phyloP scores from a whole-genome alignment of 2,797 vertebrate species.

The Enteromius trimaculatus region DNA sequence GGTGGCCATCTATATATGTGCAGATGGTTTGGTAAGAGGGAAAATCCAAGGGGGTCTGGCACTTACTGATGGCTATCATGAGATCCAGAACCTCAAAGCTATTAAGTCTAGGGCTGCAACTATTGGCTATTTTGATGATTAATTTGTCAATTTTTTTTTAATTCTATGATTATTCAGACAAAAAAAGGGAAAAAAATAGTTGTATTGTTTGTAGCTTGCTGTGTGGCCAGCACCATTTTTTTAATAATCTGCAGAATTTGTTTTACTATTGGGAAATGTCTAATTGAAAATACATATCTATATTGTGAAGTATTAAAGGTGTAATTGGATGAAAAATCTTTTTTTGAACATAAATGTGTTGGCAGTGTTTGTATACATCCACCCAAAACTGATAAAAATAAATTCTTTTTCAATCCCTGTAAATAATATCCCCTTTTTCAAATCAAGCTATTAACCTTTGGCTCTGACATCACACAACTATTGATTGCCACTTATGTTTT shows the following conservation, averaged over 20 bases:
- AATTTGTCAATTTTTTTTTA: background rate
- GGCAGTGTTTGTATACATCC: background rate
- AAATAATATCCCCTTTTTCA: background rate
- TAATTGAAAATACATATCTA: background rate
- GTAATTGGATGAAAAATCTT: background rate
- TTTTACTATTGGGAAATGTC: background rate
- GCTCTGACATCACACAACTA: background rate
- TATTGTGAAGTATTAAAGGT: background rate
- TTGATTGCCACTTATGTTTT: background rate
- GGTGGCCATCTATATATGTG: conserved; percentile 8
- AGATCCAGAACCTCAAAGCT: conserved; percentile 45
- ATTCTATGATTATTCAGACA: background rate
- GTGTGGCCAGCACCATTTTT: background rate
- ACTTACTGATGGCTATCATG: conserved; percentile 44
- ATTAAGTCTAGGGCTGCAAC: conserved; percentile 48
- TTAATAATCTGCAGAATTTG: too few relatives aligned
- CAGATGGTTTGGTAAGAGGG: conserved; percentile 24
- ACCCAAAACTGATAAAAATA: too few relatives aligned
- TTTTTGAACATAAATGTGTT: background rate
- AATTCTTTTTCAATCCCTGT: background rate
- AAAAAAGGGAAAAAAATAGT: background rate
- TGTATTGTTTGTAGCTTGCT: background rate
- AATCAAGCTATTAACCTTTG: background rate
- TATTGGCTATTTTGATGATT: conserved; percentile 18
- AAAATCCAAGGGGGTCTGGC: conserved; percentile 22